Evolutionary conservation across 2,888 invertebrate species (phyloP).

Genomic region (Zhuqinia jingwanae): DNA sequence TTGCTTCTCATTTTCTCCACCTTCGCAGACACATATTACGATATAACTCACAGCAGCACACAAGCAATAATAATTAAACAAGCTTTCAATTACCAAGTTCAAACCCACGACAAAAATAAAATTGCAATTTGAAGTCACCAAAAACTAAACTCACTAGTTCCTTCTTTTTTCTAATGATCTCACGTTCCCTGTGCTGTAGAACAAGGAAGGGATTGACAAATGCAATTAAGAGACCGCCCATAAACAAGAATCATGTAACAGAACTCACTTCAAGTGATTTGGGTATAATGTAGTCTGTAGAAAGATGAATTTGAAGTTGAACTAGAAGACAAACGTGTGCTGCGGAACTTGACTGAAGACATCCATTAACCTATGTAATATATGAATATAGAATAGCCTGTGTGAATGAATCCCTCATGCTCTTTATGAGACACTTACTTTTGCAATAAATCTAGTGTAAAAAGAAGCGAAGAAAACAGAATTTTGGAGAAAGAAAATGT

Average conservation of each 20-base stretch:
- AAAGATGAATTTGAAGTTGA: background rate
- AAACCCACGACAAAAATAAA: no score
- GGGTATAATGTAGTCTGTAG: background rate
- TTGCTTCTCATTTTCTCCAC: background rate
- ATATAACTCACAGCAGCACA: background rate
- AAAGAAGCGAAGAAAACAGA: background rate
- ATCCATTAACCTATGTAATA: no score
- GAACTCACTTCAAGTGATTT: background rate
- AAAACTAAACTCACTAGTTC: no score
- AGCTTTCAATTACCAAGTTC: no score
- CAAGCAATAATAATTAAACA: background rate
- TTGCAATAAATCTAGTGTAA: background rate
- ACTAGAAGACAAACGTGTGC: no score
- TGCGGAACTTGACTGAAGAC: no score
- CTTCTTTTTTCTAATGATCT: no score
- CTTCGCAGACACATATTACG: slow-evolving; percentile 46
- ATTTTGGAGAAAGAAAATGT: background rate
- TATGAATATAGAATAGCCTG: no score
- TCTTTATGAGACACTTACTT: background rate
- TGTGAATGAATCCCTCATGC: no score
- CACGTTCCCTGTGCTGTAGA: no score
- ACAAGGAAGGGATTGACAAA: no score
- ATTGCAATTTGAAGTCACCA: background rate
- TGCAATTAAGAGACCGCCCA: background rate
- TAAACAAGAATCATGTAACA: background rate